Percentiles rank a stretch among this genome's conserved stretches.
Evolutionary conservation across 2,797 vertebrate species (phyloP).

Genomic region (Liasis olivaceus): DNA sequence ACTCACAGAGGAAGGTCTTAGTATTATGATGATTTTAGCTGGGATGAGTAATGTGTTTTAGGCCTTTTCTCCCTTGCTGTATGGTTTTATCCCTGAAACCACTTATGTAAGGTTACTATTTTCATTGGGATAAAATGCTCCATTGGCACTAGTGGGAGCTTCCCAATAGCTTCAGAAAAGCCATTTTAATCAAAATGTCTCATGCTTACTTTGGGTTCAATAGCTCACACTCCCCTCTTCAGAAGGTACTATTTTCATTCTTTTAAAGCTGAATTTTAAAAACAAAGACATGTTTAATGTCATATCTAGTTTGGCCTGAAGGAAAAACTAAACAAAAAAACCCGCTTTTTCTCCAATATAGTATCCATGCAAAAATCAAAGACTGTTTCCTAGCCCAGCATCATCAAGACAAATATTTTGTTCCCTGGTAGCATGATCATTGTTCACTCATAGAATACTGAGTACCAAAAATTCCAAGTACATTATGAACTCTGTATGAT

Average conservation of each 20-base stretch:
- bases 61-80: background rate
- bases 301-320: background rate
- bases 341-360: background rate
- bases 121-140: background rate
- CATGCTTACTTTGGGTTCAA: background rate
- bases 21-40: background rate
- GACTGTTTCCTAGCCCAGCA: slow-evolving; percentile 35
- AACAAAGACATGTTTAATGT: background rate
- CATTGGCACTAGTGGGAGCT: background rate
- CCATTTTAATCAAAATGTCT: background rate
- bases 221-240: background rate
- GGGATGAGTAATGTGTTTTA: background rate
- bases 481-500: slow-evolving; percentile 74
- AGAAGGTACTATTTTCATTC: background rate
- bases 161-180: background rate
- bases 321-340: background rate
- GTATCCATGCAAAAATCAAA: background rate
- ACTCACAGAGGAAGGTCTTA: background rate
- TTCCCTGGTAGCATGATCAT: slow-evolving; percentile 63
- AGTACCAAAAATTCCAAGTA: slow-evolving; percentile 66
- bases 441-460: slow-evolving; percentile 67
- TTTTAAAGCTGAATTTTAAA: background rate
- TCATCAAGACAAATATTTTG: slow-evolving; percentile 54
- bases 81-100: background rate
- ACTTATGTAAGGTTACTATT: background rate